Base-by-base conservation (phyloP, 2,113 vertebrate genomes). In the Lipotes vexillifer region DNA sequence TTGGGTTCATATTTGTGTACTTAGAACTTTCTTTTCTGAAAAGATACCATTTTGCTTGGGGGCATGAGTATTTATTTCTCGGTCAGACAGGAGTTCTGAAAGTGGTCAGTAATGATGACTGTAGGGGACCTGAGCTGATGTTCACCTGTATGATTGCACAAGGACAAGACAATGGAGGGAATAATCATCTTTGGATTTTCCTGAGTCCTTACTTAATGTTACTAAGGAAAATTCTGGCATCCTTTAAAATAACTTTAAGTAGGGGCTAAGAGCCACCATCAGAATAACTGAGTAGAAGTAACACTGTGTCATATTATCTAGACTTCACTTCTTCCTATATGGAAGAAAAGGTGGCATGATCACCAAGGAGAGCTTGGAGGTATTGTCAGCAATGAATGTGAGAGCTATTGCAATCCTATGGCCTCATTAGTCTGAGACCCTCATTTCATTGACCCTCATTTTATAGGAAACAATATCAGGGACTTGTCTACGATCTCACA, bases 1-100 rank as follows among this genome's bases (percentile, higher is more conserved):
- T 38, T 61, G 23, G 46, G 29, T 87, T 81, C 33, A 11, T 52
- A 46, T 63, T 57, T 88, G 57, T 89, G 6, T 63, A 44, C 17
- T 94, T 90, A 63, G 61, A 90, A 88, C 46, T 59, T 96, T 75
- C 21, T 93, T 6, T 66, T n/a, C 52, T 89, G 71, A 85, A 93
- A 91, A 88, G 66, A 63, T 41, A 25, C 7, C 27, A 20, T 95
- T 93, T 92, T 88, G 44, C 61, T 80, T 90, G 9, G n/a, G 29
- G 36, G 8, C 36, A 13, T 74, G 72, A 72, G n/a, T 52, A 55
- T 85, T 71, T 46, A 59, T 85, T 71, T 87, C 92, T 83, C 52
- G 92, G 18, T 65, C 68, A 87, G 49, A 61, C 20, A 78, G 0
- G 14, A 61, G 23, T 71, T 93, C 72, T 93, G 29, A 68, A 87